Evolutionary conservation across 1,140 invertebrate species (phyloP).

Genomic region (Pachyrhynchus sulphureomaculatus): DNA sequence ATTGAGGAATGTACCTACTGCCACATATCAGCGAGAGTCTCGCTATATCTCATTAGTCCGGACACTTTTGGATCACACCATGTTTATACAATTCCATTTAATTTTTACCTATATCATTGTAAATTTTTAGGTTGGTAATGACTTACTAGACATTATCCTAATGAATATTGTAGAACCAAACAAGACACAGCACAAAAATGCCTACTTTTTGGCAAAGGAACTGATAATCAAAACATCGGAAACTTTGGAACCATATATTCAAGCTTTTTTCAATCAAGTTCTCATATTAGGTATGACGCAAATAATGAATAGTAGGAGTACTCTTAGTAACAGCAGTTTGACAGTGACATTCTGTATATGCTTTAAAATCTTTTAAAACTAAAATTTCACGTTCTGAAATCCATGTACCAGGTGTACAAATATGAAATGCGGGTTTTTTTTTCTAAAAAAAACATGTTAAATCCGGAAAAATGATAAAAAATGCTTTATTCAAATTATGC

Average conservation of each 20-base stretch:
- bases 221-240: constrained; percentile 87
- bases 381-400: too few species aligned
- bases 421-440: too few species aligned
- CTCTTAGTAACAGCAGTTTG: neutral
- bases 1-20: too few species aligned
- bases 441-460: too few species aligned
- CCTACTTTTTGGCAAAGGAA: constrained; percentile 88
- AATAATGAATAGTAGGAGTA: neutral
- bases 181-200: constrained; percentile 87
- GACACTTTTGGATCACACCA: too few species aligned
- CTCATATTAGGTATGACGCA: constrained; percentile 83
- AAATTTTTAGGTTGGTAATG: constrained; percentile 57
- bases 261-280: constrained; percentile 94
- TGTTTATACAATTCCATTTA: neutral
- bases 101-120: neutral
- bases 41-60: too few species aligned
- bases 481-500: too few species aligned
- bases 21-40: too few species aligned
- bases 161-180: constrained; percentile 95
- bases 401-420: too few species aligned
- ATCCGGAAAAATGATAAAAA: too few species aligned
- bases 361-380: too few species aligned
- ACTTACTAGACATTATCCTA: constrained; percentile 90
- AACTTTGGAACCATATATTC: constrained; percentile 91
- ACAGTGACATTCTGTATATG: neutral